A percentile compares a stretch with the other conserved stretches of the same genome.
Conservation (phyloP, 2,888 invertebrate genomes). For the Noctua fimbriata region DNA sequence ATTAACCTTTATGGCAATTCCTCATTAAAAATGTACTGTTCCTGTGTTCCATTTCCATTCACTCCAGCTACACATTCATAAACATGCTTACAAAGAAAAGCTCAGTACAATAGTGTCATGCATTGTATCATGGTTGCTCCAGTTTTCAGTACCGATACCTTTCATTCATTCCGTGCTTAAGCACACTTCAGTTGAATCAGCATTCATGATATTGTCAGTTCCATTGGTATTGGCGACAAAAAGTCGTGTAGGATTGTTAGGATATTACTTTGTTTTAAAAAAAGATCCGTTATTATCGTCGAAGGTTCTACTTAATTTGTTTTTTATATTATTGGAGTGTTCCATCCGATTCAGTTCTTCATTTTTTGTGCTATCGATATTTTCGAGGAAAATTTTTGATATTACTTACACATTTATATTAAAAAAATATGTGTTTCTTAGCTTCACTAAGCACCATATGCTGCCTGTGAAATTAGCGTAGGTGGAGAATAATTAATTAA, state of each 20-base stretch:
- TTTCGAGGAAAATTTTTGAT: no score
- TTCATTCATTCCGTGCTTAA: conserved; percentile 44
- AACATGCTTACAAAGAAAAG: conserved; percentile 35
- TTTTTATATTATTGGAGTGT: not conserved
- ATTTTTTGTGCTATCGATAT: not conserved
- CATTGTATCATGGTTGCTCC: conserved; percentile 43
- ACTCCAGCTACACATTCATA: conserved; percentile 10
- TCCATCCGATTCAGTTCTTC: not conserved
- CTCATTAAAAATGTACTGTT: conserved; percentile 27
- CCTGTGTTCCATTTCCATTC: conserved; percentile 27
- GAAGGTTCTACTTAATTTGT: not conserved
- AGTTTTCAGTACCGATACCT: conserved; percentile 49
- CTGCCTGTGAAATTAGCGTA: not conserved
- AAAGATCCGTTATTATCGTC: no score
- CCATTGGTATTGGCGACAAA: not conserved
- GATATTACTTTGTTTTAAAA: not conserved
- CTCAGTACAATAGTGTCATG: conserved; percentile 39
- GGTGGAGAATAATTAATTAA: conserved; percentile 14
- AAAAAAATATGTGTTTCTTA: no score
- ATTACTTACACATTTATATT: not conserved
- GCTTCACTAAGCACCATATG: not conserved
- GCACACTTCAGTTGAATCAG: conserved; percentile 29
- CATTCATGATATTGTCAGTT: conserved; percentile 37
- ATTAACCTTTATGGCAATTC: not conserved
- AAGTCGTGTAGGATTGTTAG: not conserved